Evolutionary conservation across 2,888 invertebrate species (phyloP).

Genomic region (Parnassius orleans): DNA sequence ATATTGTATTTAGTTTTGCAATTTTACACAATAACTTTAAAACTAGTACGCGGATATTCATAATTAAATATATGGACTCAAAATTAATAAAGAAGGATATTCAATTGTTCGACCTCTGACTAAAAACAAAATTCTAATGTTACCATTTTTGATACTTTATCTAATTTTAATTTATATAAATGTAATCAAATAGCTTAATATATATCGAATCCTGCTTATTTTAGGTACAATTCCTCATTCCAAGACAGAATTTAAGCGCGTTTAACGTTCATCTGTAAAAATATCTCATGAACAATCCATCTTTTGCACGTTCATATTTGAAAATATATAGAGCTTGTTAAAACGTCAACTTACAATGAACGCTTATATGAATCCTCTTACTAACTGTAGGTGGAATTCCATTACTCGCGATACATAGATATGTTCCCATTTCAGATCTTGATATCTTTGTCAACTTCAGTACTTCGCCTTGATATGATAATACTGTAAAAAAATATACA

Average conservation of each 20-base stretch:
- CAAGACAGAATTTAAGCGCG: too few relatives aligned
- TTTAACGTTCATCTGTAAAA: too few relatives aligned
- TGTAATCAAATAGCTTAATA: too few relatives aligned
- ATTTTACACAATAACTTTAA: constrained; percentile 5
- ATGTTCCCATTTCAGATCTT: constrained; percentile 94
- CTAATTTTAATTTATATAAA: constrained; percentile 5
- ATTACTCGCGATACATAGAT: constrained; percentile 94
- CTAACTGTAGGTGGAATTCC: constrained; percentile 94
- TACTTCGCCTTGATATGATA: constrained; percentile 89
- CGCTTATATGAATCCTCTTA: constrained; percentile 93
- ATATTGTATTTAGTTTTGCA: constrained; percentile 3
- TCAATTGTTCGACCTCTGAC: constrained; percentile 14
- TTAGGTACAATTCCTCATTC: too few relatives aligned
- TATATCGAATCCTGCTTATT: too few relatives aligned
- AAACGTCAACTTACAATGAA: constrained; percentile 89
- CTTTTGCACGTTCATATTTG: too few relatives aligned
- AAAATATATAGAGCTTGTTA: not conserved
- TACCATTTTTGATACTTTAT: not conserved
- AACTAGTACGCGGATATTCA: constrained; percentile 9
- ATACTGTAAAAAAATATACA: constrained; percentile 74
- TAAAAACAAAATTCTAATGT: constrained; percentile 12
- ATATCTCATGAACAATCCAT: too few relatives aligned
- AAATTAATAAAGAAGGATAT: constrained; percentile 11
- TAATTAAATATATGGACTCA: constrained; percentile 39
- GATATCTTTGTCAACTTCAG: constrained; percentile 91